Conservation (phyloP, 2,113 vertebrate species). For the Bufo gargarizans region DNA sequence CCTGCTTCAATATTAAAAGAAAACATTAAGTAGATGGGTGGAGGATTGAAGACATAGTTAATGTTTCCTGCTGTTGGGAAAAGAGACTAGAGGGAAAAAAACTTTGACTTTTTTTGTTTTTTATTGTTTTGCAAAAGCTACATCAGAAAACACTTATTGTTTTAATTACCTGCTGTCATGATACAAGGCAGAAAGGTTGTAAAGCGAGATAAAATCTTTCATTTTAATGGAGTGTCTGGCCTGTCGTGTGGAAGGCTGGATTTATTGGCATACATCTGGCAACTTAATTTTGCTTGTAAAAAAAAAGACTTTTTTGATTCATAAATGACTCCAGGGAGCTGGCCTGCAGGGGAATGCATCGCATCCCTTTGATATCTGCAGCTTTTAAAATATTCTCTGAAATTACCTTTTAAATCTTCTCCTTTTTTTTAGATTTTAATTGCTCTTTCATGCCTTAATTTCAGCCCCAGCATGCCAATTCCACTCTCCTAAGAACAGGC, state of each 20-base stretch:
- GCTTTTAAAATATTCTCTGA: constrained; percentile 59
- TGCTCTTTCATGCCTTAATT: constrained; percentile 60
- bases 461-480: constrained; percentile 56
- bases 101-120: constrained; percentile 54
- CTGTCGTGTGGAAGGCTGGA: constrained; percentile 63
- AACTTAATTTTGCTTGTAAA: constrained; percentile 60
- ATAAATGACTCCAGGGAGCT: constrained; percentile 21
- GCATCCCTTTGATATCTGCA: constrained; percentile 59
- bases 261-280: constrained; percentile 73
- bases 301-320: constrained; percentile 53
- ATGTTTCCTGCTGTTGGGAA: neutral
- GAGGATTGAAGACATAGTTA: constrained; percentile 36
- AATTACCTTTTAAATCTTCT: constrained; percentile 60
- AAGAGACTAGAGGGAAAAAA: neutral
- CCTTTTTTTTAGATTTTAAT: constrained; percentile 58
- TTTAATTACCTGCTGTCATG: constrained; percentile 79
- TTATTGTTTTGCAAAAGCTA: constrained; percentile 68
- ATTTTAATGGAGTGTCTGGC: constrained; percentile 73
- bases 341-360: constrained; percentile 58
- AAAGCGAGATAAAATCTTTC: constrained; percentile 73
- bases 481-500: constrained; percentile 51
- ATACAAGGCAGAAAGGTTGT: constrained; percentile 65
- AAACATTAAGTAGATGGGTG: neutral
- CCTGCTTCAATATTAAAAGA: neutral
- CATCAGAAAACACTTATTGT: constrained; percentile 78